phyloP scores from a whole-genome alignment of 1,140 invertebrate genomes.

The Homarus americanus region DNA sequence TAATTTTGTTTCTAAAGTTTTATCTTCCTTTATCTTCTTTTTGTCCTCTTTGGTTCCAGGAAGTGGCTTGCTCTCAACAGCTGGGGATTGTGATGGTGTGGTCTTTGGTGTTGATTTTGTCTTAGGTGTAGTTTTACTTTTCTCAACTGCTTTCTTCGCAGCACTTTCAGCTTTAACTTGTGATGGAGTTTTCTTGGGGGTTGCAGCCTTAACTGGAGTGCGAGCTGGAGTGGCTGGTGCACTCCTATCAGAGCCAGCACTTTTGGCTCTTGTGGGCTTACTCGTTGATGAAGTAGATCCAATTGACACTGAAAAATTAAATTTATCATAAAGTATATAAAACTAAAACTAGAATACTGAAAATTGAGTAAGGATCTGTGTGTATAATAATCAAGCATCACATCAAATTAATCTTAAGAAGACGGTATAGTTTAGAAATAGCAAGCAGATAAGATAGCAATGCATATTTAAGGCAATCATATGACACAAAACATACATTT shows the following conservation, averaged over 20 bases:
- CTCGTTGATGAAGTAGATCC: conserved; percentile 52
- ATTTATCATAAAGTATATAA: conserved; percentile 24
- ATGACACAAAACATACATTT: conserved; percentile 68
- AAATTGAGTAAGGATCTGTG: background rate
- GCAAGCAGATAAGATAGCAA: conserved; percentile 36
- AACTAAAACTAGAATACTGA: background rate
- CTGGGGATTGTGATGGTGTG: conserved; percentile 82
- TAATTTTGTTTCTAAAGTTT: background rate
- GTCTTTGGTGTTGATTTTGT: conserved; percentile 79
- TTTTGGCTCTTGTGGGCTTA: conserved; percentile 75
- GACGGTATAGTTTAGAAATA: background rate
- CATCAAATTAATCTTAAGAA: background rate
- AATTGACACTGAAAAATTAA: conserved; percentile 67
- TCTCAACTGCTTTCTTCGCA: conserved; percentile 71
- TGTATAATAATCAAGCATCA: background rate
- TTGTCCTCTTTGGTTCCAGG: conserved; percentile 41
- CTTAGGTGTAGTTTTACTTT: conserved; percentile 65
- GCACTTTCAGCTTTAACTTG: conserved; percentile 74
- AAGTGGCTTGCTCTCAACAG: conserved; percentile 78
- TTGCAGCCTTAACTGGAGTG: conserved; percentile 59
- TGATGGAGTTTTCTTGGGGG: conserved; percentile 73
- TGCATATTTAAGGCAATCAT: conserved; percentile 8
- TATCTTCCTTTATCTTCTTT: conserved; percentile 53
- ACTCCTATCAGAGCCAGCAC: conserved; percentile 74
- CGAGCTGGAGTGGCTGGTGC: conserved; percentile 69